Base-by-base conservation (phyloP, 2,888 invertebrate genomes). In the Yponomeuta evonymella region DNA sequence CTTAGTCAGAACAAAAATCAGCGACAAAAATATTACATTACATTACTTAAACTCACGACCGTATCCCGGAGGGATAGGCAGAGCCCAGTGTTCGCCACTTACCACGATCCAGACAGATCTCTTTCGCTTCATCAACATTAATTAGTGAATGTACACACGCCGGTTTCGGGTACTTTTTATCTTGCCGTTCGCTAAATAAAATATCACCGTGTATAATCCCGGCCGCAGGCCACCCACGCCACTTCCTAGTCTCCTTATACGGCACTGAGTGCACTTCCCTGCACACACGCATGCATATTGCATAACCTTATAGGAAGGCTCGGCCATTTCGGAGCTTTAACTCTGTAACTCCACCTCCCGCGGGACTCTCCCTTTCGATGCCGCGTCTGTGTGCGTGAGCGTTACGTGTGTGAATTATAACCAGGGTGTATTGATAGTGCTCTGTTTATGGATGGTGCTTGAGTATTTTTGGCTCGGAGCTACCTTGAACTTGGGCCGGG, bases 361-460 rank as follows among this genome's bases (percentile, higher is more conserved):
- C 74, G 92, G 89, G 92, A 92, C 91, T 91, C 88, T 91, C 92
- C 89, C 90, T 91, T 88, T 91, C 88, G 23, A 62, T 5, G 76
- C 75, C 30, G 23, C 48, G 10, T 58, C 9, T 70, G 72, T 71
- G 70, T 62, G 71, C 12, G 70, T 43, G 63, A 33, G n/a, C 2
- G 36, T 62, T 94, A 99, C 99, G 99, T 99, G 86, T 64, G 23
- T 64, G 64, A 67, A 8, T 67, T 64, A 64, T 64, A 64, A 30
- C 29, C 64, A 62, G 30, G 30, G 30, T 29, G 64, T 23, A 29
- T 58, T 15, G 51, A 58, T 58, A 58, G 12, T 58, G 51, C 51
- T 58, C 12, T 58, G 51, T 58, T 58, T 58, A 58, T 58, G 51
- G 15, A 12, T 2, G 64, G 68, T n/a, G 51, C 1, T n/a, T 23